phyloP scores from a whole-genome alignment of 2,113 vertebrate species.

The Oreochromis aureus region DNA sequence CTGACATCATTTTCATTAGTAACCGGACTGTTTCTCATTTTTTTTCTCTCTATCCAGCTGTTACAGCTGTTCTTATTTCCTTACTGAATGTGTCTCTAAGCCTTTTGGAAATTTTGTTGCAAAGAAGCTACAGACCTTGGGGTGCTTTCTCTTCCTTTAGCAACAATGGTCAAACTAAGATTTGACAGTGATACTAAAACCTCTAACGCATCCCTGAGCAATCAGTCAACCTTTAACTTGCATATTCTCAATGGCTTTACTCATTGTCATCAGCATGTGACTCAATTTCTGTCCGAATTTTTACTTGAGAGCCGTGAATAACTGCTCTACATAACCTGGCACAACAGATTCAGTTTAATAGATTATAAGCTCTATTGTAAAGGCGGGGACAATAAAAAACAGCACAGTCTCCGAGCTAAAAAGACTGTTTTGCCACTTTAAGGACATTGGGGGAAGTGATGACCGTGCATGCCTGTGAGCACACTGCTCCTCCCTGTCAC shows the following conservation, averaged over 20 bases:
- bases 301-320: neutral
- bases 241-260: neutral
- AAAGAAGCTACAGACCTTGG: neutral
- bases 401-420: slow-evolving; percentile 13
- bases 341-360: slow-evolving; percentile 27
- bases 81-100: neutral
- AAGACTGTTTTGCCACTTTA: slow-evolving; percentile 43
- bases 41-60: neutral
- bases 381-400: slow-evolving; percentile 27
- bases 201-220: neutral
- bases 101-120: neutral
- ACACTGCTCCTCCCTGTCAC: slow-evolving; percentile 47
- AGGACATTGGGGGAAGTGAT: slow-evolving; percentile 5
- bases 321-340: neutral
- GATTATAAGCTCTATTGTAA: slow-evolving; percentile 23
- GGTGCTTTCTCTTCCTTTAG: neutral
- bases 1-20: neutral
- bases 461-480: slow-evolving; percentile 25
- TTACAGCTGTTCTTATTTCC: neutral
- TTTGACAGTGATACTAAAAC: neutral
- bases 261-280: neutral
- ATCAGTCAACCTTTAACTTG: neutral
- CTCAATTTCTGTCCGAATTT: neutral
- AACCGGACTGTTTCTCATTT: neutral
- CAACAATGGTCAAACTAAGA: neutral